phyloP scores from a whole-genome alignment of 2,797 vertebrate species.

The Avahi laniger region DNA sequence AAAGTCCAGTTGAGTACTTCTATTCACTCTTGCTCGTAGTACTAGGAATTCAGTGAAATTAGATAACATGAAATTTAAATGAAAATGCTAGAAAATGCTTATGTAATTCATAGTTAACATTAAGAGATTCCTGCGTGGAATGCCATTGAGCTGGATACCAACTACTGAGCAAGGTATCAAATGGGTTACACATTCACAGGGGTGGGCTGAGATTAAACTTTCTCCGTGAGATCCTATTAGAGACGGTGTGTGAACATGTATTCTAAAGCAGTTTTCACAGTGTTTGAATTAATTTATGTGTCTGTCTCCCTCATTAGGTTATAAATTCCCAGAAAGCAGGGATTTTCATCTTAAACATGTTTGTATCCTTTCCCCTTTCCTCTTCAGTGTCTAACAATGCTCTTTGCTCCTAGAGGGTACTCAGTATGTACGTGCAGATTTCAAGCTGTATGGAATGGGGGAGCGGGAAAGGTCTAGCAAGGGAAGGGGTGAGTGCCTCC shows the following conservation, averaged over 20 bases:
- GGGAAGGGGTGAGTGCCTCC: not conserved
- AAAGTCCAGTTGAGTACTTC: not conserved
- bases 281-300: not conserved
- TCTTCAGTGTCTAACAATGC: not conserved
- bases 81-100: not conserved
- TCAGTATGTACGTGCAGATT: not conserved
- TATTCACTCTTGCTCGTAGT: not conserved
- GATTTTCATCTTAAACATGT: not conserved
- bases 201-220: not conserved
- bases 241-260: not conserved
- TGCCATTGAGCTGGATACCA: not conserved
- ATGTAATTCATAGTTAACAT: slow-evolving; percentile 35
- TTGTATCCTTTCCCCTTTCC: not conserved
- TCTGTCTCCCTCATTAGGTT: not conserved
- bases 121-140: slow-evolving; percentile 4
- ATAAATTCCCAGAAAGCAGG: not conserved
- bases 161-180: not conserved
- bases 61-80: slow-evolving; percentile 28
- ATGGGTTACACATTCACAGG: not conserved
- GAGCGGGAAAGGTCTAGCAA: not conserved
- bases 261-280: not conserved
- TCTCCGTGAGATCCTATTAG: not conserved
- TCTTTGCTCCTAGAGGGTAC: not conserved
- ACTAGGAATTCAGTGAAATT: slow-evolving; percentile 1
- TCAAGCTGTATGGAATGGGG: not conserved